These are phyloP conservation scores for Gymnoscopelus microlampas DNA, from an alignment of 2,797 vertebrate species.

Conservation along the genomic window DNA sequence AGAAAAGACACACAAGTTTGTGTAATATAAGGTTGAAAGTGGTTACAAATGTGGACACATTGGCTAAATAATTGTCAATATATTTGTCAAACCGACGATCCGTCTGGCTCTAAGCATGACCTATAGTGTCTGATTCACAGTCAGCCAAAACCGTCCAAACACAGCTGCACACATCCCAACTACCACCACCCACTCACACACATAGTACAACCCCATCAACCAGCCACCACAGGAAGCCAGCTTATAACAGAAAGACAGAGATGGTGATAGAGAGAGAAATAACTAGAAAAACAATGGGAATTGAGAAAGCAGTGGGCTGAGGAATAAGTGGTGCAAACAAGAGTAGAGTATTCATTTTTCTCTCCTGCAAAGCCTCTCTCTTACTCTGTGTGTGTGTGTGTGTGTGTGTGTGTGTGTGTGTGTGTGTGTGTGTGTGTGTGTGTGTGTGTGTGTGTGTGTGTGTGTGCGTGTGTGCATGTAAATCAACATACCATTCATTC, in stretches of 20 bases:
- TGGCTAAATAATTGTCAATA: no score
- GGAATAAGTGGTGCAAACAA: conserved; percentile 29
- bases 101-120: no score
- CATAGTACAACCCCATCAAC: neutral
- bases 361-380: conserved; percentile 14
- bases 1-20: no score
- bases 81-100: no score
- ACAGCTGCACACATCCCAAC: no score
- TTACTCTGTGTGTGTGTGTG: conserved; percentile 13
- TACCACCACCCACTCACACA: no score
- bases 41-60: no score
- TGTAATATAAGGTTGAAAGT: no score
- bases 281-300: no score
- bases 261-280: neutral
- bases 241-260: neutral
- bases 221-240: neutral
- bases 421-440: conserved; percentile 30
- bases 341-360: conserved; percentile 41
- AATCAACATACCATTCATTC: conserved; percentile 85
- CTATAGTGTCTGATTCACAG: no score
- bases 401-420: conserved; percentile 19
- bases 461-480: conserved; percentile 52
- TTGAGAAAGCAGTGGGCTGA: neutral
- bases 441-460: conserved; percentile 23
- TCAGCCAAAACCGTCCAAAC: no score